Percentiles rank a stretch among this genome's conserved stretches.
Conservation (phyloP, 2,888 invertebrate species). For the Clanis bilineata region DNA sequence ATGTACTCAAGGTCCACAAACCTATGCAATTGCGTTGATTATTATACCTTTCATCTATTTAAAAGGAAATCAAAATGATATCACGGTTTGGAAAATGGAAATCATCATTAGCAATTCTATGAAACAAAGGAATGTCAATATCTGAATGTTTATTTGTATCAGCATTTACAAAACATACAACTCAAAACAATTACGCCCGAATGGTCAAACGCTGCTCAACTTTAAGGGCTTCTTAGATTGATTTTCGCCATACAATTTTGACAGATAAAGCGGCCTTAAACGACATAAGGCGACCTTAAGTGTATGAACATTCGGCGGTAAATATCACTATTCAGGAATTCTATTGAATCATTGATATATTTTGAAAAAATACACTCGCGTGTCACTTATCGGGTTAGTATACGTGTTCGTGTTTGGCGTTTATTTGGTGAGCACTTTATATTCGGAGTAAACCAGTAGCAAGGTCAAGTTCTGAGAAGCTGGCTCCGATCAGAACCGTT, state of each 20-base stretch:
- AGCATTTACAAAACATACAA: not conserved
- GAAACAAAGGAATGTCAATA: no score
- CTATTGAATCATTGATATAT: not conserved
- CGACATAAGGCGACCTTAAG: no score
- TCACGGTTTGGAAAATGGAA: no score
- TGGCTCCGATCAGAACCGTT: constrained; percentile 42
- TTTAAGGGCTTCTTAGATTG: no score
- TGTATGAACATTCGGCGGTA: no score
- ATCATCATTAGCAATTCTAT: no score
- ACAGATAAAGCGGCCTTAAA: no score
- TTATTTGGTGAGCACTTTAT: constrained; percentile 17
- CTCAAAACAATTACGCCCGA: no score
- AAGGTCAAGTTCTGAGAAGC: constrained; percentile 64
- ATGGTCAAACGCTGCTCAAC: no score
- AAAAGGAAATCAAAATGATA: no score
- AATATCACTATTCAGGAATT: no score
- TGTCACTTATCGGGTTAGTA: not conserved
- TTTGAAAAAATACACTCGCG: not conserved
- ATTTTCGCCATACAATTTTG: no score
- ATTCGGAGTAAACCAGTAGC: constrained; percentile 30
- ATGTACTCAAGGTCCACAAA: constrained; percentile 31
- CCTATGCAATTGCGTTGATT: constrained; percentile 27
- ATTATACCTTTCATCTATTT: not conserved
- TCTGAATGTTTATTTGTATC: not conserved
- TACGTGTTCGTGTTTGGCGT: constrained; percentile 1